Conservation (phyloP, 1,140 invertebrate genomes). For the Medauroidea extradentata region DNA sequence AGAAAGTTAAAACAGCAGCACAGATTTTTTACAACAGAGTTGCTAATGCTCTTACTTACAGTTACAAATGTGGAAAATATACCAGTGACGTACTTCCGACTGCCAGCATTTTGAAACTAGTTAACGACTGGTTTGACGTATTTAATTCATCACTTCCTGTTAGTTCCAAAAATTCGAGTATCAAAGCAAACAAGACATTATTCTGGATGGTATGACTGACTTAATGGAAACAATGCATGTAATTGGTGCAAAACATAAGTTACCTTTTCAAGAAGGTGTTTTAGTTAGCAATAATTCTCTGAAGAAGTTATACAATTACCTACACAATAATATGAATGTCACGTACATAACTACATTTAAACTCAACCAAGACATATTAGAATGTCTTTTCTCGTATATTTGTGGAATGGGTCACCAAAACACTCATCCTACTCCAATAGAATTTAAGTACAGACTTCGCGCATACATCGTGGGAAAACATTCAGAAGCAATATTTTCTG, state of each 20-base stretch:
- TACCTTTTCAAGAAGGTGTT: constrained; percentile 10
- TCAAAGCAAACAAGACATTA: constrained; percentile 7
- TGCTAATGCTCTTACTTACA: constrained; percentile 12
- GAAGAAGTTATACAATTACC: constrained; percentile 19
- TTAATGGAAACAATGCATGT: neutral
- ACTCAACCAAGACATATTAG: constrained; percentile 10
- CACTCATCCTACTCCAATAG: constrained; percentile 26
- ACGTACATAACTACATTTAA: constrained; percentile 13
- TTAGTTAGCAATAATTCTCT: constrained; percentile 25
- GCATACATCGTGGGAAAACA: constrained; percentile 24
- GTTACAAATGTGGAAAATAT: neutral
- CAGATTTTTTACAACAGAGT: constrained; percentile 15
- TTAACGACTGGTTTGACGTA: constrained; percentile 19
- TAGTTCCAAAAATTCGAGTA: neutral
- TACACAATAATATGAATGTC: neutral
- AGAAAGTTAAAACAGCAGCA: constrained; percentile 11
- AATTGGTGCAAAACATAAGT: neutral
- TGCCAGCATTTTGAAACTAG: constrained; percentile 9
- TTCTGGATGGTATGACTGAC: constrained; percentile 3
- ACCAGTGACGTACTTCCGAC: neutral
- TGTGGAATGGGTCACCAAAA: constrained; percentile 8
- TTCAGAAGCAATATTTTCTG: neutral
- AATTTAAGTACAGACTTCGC: constrained; percentile 27
- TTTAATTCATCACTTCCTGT: constrained; percentile 10
- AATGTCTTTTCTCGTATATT: constrained; percentile 11